A percentile compares a stretch with the other conserved stretches of the same genome.
Conservation (phyloP, 1,140 invertebrate species). For the Olivierus martensii region DNA sequence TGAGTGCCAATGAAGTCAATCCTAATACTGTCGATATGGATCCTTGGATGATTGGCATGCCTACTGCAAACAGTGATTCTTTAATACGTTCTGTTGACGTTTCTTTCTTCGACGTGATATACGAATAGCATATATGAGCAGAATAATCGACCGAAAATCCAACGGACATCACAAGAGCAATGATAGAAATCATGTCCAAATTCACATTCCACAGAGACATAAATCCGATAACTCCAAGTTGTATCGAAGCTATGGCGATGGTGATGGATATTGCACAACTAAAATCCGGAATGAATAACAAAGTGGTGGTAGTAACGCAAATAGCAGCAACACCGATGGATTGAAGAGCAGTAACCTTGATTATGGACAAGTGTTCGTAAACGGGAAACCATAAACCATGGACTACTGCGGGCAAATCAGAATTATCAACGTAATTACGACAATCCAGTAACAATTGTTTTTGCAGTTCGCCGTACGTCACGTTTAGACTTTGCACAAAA, state of each 20-base stretch:
- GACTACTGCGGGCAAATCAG: slow-evolving; percentile 64
- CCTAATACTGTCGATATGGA: neutral
- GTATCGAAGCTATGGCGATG: slow-evolving; percentile 87
- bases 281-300: slow-evolving; percentile 89
- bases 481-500: slow-evolving; percentile 74
- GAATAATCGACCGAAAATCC: slow-evolving; percentile 96
- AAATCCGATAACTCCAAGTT: slow-evolving; percentile 88
- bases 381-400: slow-evolving; percentile 90
- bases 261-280: slow-evolving; percentile 87
- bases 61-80: neutral
- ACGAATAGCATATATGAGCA: slow-evolving; percentile 91
- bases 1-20: neutral
- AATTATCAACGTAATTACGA: slow-evolving; percentile 56
- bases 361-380: slow-evolving; percentile 86
- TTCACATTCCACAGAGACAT: slow-evolving; percentile 91
- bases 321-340: slow-evolving; percentile 78
- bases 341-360: slow-evolving; percentile 79
- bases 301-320: slow-evolving; percentile 88
- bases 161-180: slow-evolving; percentile 95
- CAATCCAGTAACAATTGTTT: slow-evolving; percentile 78
- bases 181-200: slow-evolving; percentile 94
- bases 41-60: neutral
- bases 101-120: slow-evolving; percentile 58
- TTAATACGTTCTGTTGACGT: neutral
- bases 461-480: slow-evolving; percentile 77